These are phyloP conservation scores for Bubo blakistoni DNA, from an alignment of 2,113 vertebrate genomes.

Conservation along the genomic window DNA sequence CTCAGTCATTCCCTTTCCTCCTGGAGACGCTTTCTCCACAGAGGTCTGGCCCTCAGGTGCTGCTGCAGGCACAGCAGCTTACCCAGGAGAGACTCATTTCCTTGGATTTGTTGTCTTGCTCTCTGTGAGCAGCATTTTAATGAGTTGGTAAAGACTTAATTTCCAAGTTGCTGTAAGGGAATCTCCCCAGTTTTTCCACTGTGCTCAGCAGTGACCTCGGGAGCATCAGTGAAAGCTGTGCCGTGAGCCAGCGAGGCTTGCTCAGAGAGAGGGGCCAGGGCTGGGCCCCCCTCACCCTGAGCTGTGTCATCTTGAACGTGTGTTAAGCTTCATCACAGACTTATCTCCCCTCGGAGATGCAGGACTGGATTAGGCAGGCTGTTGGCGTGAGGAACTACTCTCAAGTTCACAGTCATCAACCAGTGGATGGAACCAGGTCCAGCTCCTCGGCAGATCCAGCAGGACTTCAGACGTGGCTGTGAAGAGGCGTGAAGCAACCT, in stretches of 20 bases:
- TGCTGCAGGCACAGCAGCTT: neutral
- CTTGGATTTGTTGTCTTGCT: neutral
- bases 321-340: neutral
- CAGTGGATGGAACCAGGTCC: neutral
- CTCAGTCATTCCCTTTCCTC: neutral
- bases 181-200: neutral
- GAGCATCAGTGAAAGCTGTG: neutral
- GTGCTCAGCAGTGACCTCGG: neutral
- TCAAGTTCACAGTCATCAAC: neutral
- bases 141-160: neutral
- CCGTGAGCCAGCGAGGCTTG: neutral
- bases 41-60: neutral
- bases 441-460: neutral
- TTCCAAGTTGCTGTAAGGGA: neutral
- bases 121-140: neutral
- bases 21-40: accelerated
- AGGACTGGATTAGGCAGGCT: neutral
- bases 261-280: neutral
- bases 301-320: neutral
- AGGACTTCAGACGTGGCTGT: neutral
- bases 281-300: neutral
- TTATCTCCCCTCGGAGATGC: neutral
- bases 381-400: neutral
- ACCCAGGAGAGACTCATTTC: accelerated
- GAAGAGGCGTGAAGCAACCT: neutral